A percentile compares a stretch with the other conserved stretches of the same genome.
These are phyloP conservation scores for Drosophila auraria DNA, from an alignment of 1,140 invertebrate species.

Conservation along the genomic window DNA sequence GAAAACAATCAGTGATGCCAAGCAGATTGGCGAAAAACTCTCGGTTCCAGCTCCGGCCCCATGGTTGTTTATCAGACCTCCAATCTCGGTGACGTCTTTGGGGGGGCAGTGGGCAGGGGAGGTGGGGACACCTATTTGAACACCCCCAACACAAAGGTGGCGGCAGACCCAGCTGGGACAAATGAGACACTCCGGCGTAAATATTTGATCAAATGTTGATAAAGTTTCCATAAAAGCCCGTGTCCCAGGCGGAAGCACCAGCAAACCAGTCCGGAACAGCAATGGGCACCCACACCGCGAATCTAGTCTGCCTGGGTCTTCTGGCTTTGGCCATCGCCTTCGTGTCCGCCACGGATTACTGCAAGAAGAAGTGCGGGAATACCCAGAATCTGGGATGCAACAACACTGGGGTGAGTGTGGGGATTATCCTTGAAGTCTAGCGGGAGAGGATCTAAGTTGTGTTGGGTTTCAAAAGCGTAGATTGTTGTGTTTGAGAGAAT, in stretches of 20 bases:
- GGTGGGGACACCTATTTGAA: constrained; percentile 8
- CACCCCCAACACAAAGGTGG: constrained; percentile 7
- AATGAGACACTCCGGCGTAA: constrained; percentile 43
- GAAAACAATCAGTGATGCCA: constrained; percentile 29
- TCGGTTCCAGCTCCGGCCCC: neutral
- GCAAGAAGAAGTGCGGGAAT: constrained; percentile 48
- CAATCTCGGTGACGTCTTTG: constrained; percentile 30
- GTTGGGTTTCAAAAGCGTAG: too few species aligned
- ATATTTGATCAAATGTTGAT: constrained; percentile 76
- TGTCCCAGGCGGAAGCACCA: neutral
- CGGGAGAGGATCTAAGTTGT: too few species aligned
- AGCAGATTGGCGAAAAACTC: constrained; percentile 7
- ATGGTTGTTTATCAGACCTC: constrained; percentile 15
- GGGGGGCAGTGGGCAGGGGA: neutral
- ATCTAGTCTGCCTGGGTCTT: constrained; percentile 12
- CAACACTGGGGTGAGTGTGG: constrained; percentile 60
- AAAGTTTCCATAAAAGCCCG: constrained; percentile 55
- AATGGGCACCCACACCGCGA: constrained; percentile 45
- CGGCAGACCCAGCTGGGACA: constrained; percentile 25
- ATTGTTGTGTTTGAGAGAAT: too few species aligned
- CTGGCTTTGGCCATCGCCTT: constrained; percentile 29
- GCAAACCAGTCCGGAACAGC: constrained; percentile 38
- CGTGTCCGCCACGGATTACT: constrained; percentile 57
- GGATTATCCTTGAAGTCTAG: neutral
- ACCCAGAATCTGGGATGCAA: constrained; percentile 64